Base-by-base conservation (phyloP, 2,113 vertebrate genomes). In the Antechinus stuartii region DNA sequence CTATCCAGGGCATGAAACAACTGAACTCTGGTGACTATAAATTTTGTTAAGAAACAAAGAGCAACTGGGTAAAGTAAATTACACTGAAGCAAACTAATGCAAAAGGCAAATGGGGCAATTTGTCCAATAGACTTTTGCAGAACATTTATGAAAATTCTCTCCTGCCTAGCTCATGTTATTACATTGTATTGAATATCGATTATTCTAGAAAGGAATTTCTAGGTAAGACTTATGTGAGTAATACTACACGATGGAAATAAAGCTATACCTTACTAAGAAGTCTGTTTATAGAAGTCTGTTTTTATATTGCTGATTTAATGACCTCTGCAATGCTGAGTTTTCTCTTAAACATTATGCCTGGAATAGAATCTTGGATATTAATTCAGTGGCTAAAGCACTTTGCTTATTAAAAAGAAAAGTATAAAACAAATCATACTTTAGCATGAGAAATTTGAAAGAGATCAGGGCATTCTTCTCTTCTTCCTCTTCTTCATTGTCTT, bases 21-120 rank as follows among this genome's bases (percentile, higher is more conserved):
- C 91, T 97, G 96, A 98, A 94, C 35, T 96, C 92, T 49, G 8
- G 56, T 95, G 25, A 94, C 93, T 97, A 97, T 98, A 98, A 98
- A 97, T 98, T 98, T 96, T 98, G 53, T 35, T 97, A 97, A 96
- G 94, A 98, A 98, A 96, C 92, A 97, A 93, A 23, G 84, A 98
- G 46, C 47, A 97, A 97, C 89, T 94, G 90, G 55, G 47, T 22
- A 92, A 96, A 98, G 95, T 96, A 98, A 97, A 98, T 98, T 96
- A 98, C 97, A 96, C 42, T 97, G 94, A 96, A 98, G 53, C 35
- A 98, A 98, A 98, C 49, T 52, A 94, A 97, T 96, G 90, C 92
- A 97, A 50, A 0, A 49, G 94, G 54, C 89, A 98, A 97, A 97
- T 95, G 24, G 91, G 90, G 61, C 27, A 97, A 97, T 98, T 98